Conservation (phyloP, 92 coral and sea anemone species). For the Bergia puertoricense region DNA sequence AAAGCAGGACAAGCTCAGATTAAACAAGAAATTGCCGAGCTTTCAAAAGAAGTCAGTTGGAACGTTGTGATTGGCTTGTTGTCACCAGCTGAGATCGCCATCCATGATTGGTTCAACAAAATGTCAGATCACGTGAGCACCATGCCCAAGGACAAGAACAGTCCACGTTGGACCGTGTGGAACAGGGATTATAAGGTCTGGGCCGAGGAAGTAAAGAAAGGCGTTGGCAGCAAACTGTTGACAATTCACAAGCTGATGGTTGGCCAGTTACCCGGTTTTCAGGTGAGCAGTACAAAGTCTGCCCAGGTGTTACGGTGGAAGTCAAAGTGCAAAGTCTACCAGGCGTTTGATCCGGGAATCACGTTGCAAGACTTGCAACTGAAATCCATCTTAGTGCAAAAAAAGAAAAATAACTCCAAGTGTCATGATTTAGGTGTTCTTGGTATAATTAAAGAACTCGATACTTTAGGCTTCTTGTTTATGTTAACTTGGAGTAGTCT, state of each 20-base stretch:
- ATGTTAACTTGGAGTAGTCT: not conserved
- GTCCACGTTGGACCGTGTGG: slow-evolving; percentile 19
- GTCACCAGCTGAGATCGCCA: slow-evolving; percentile 14
- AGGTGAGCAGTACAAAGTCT: not conserved
- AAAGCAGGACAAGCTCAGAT: not conserved
- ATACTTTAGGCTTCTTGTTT: not conserved
- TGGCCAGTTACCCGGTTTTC: slow-evolving; percentile 11
- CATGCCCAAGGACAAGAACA: slow-evolving; percentile 19
- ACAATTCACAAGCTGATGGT: slow-evolving; percentile 27
- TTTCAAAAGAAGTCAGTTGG: slow-evolving; percentile 19
- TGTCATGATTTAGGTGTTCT: no score
- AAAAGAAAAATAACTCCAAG: no score
- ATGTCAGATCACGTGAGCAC: slow-evolving; percentile 28
- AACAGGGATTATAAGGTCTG: slow-evolving; percentile 4
- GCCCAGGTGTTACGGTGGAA: not conserved
- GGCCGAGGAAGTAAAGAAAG: slow-evolving; percentile 16
- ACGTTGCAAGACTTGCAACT: no score
- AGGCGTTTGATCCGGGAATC: no score
- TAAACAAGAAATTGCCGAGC: not conserved
- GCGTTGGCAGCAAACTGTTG: slow-evolving; percentile 9
- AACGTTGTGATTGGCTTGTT: not conserved
- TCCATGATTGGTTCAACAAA: slow-evolving; percentile 30
- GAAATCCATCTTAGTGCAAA: no score
- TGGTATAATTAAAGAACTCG: no score
- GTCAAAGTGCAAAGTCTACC: no score